Conservation (phyloP, 2,113 vertebrate genomes). For the Nematolebias whitei region DNA sequence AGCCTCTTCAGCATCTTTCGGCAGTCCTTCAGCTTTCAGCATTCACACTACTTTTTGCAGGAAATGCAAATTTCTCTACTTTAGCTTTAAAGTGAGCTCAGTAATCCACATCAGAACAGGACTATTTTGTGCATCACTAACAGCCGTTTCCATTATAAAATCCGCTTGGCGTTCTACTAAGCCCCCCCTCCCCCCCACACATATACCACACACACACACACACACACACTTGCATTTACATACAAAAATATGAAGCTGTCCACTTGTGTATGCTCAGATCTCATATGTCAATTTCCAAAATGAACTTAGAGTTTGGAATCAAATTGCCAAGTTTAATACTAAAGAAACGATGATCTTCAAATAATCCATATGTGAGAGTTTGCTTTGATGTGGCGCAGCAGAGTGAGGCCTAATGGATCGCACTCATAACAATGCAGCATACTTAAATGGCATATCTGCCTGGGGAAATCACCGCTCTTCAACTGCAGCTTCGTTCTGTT, state of each 20-base stretch:
- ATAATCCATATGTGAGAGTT: slow-evolving; percentile 89
- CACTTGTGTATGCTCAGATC: slow-evolving; percentile 22
- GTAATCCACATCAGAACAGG: slow-evolving; percentile 67
- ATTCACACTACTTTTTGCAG: too few relatives aligned
- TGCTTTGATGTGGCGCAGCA: slow-evolving; percentile 94
- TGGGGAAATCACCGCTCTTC: slow-evolving; percentile 86
- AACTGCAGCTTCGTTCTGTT: slow-evolving; percentile 83
- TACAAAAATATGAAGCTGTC: slow-evolving; percentile 36
- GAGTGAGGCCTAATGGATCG: slow-evolving; percentile 89
- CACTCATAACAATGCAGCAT: slow-evolving; percentile 90
- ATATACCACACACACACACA: slow-evolving; percentile 13
- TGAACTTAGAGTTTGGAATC: slow-evolving; percentile 30
- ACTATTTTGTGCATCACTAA: slow-evolving; percentile 47
- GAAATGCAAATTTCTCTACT: not conserved
- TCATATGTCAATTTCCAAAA: slow-evolving; percentile 33
- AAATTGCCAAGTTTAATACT: slow-evolving; percentile 54
- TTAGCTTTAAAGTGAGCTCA: slow-evolving; percentile 60
- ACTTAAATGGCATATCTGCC: slow-evolving; percentile 89
- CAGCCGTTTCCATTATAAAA: slow-evolving; percentile 70
- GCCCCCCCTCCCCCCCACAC: slow-evolving; percentile 30
- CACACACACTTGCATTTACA: slow-evolving; percentile 14
- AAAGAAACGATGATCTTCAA: slow-evolving; percentile 84
- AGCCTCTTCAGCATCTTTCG: too few relatives aligned
- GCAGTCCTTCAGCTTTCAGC: too few relatives aligned
- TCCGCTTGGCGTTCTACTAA: slow-evolving; percentile 74